Evolutionary conservation across 2,113 vertebrate genomes (phyloP).

Genomic region (Mus pahari): DNA sequence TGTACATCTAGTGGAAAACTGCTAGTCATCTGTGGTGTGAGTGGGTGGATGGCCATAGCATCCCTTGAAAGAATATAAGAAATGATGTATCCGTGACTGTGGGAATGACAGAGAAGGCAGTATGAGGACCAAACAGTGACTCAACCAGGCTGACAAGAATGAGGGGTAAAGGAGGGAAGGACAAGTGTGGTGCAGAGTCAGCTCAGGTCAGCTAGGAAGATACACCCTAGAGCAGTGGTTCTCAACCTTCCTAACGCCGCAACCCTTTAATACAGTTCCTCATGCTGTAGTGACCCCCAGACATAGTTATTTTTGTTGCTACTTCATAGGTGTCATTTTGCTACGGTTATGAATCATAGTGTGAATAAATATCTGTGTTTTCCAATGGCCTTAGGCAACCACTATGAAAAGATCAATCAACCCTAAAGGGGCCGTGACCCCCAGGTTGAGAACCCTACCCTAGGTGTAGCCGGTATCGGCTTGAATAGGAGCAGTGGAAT

Average conservation of each 20-base stretch:
- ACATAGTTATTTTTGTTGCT: neutral
- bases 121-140: neutral
- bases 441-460: too few relatives aligned
- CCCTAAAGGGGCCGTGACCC: too few relatives aligned
- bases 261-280: neutral
- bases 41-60: neutral
- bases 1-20: neutral
- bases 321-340: neutral
- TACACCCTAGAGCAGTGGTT: neutral
- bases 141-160: neutral
- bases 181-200: neutral
- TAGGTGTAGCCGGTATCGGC: neutral
- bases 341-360: neutral
- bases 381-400: too few relatives aligned
- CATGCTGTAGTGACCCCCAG: neutral
- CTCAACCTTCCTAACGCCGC: neutral
- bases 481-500: neutral
- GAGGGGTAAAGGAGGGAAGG: neutral
- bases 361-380: too few relatives aligned
- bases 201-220: neutral
- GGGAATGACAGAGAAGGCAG: neutral
- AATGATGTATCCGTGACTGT: neutral
- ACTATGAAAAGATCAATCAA: too few relatives aligned
- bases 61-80: neutral
- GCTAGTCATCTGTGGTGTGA: neutral